phyloP scores from a whole-genome alignment of 2,888 invertebrate species.

The Pristionchus arcanus region DNA sequence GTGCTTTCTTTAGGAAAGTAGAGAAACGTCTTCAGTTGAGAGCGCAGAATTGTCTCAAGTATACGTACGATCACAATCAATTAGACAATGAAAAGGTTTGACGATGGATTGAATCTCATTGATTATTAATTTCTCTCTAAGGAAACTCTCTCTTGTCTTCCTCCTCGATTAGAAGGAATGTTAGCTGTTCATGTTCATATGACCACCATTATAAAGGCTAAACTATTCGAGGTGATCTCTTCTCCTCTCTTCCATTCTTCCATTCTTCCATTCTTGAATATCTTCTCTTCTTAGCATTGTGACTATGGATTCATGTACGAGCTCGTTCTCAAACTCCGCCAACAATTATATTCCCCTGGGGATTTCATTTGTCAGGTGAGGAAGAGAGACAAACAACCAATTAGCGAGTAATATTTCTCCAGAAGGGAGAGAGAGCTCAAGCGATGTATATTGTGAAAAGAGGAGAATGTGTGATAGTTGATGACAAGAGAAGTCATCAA shows the following conservation, averaged over 20 bases:
- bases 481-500: constrained; percentile 56
- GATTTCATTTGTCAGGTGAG: constrained; percentile 70
- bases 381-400: background rate
- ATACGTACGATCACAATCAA: constrained; percentile 69
- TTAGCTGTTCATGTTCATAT: constrained; percentile 75
- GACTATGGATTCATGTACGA: constrained; percentile 73
- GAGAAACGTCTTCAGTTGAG: constrained; percentile 70
- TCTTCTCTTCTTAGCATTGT: constrained; percentile 62
- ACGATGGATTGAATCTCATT: background rate
- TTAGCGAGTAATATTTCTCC: background rate
- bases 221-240: constrained; percentile 61
- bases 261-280: background rate
- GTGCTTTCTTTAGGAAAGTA: constrained; percentile 66
- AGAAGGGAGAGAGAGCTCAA: constrained; percentile 57
- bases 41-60: constrained; percentile 73
- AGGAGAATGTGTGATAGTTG: constrained; percentile 64
- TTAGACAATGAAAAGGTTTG: constrained; percentile 65
- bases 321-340: constrained; percentile 71
- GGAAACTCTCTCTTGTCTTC: constrained; percentile 71
- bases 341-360: constrained; percentile 75
- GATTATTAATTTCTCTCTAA: constrained; percentile 42
- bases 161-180: constrained; percentile 71
- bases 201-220: constrained; percentile 68
- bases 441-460: constrained; percentile 76
- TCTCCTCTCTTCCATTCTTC: too few species aligned